Base-by-base conservation (phyloP, 2,888 invertebrate genomes). In the Cotesia congregata region DNA sequence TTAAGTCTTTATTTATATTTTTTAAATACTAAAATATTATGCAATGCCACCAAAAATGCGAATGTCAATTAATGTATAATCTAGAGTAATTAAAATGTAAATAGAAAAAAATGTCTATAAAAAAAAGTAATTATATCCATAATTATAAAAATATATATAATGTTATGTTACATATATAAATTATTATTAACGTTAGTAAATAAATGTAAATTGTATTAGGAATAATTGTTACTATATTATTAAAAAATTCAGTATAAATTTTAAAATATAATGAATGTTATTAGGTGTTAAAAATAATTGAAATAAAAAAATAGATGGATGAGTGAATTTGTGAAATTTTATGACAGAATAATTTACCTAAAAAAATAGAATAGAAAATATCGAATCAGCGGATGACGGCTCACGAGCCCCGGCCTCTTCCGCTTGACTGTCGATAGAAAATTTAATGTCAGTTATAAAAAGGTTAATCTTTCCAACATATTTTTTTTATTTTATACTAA, bases 381-480 rank as follows among this genome's bases (percentile, higher is more conserved):
- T 83, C 72, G 77, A 69, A 81, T 80, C 77, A 73, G 64, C 79
- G 82, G 80, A 81, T 73, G 50, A 80, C 17, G 83, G 81, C 81
- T 80, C 65, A 80, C 76, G 82, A 84, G 85, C 83, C 84, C 83
- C 81, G 80, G 82, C 80, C 82, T 79, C 69, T 80, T 82, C 78
- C 81, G 79, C 75, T 70, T 65, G 71, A 79, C 77, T 77, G 62
- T 50, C 50, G 50, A 50, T 50, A 12, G 50, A 12, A 50, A 50
- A 50, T 50, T 50, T 12, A 50, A 50, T 50, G 50, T 50, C 50
- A 50, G 50, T 50, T 50, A 50, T 50, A 50, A 50, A 50, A 30
- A 50, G 9, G 2, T 12, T 50, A 50, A 50, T 50, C 50, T 50
- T 50, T 50, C 12, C 50, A 12, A 50, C 50, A 7, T 50, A 6